Base-by-base conservation (phyloP, 2,113 vertebrate species). In the Ictalurus punctatus region DNA sequence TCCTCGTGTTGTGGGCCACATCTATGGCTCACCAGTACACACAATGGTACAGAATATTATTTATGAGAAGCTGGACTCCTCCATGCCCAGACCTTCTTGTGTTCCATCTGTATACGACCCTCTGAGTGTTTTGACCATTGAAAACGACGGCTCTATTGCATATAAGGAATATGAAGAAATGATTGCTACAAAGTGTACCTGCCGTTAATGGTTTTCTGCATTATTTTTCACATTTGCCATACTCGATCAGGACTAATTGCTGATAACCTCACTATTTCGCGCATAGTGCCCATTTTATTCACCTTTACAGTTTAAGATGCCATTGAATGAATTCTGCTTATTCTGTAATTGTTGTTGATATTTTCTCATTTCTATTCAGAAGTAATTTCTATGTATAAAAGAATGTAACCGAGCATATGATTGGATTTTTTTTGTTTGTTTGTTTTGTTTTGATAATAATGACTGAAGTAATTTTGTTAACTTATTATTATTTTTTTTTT, bases 131-230 rank as follows among this genome's bases (percentile, higher is more conserved):
- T 94, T 99, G 83, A 97, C 97, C 84, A 93, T 98, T 1, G 97
- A 98, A 92, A 95, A 97, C 0, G 98, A 98, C 0, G 96, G 97
- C 86, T 99, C 98, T 54, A 97, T 98, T 0, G 96, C 95, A 83
- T 98, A 98, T 91, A 98, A 98, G 88, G 98, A 99, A 90, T 98
- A 98, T 4, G 96, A 97, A 85, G 96, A 99, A 34, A 99, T 99
- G 98, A 96, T 99, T 1, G 98, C 98, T 1, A 99, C 97, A 0
- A 95, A 92, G 84, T 99, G 98, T 91, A 99, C 98, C 7, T 99
- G 98, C 90, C 98, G 97, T 30, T 99, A 96, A 93, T 48, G 88
- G 48, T 52, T 73, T 81, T 63, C 9, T 34, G 54, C 74, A 91
- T 74, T 85, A 44, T 27, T 56, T 83, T 90, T 87, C 65, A 76